Percentiles rank a stretch among this genome's conserved stretches.
phyloP scores from a whole-genome alignment of 1,140 invertebrate genomes.

The Galleria mellonella region DNA sequence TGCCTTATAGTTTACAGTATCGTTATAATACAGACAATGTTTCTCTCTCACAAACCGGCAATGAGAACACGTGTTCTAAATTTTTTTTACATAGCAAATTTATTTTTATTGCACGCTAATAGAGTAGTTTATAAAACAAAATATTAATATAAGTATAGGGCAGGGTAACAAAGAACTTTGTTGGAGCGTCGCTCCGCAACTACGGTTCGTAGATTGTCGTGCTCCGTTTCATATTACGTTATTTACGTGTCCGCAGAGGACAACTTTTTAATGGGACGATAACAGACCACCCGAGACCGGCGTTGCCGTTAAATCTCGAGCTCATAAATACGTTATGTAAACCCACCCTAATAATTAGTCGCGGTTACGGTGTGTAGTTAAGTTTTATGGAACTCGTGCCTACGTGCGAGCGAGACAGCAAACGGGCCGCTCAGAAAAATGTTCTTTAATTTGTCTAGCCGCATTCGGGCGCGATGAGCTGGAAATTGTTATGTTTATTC shows the following conservation, averaged over 20 bases:
- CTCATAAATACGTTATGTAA: conserved; percentile 73
- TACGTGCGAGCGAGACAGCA: neutral
- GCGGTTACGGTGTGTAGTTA: conserved; percentile 67
- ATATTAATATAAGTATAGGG: too few relatives aligned
- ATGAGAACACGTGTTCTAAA: too few relatives aligned
- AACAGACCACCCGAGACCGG: conserved; percentile 65
- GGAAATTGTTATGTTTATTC: conserved; percentile 68
- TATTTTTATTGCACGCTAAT: too few relatives aligned
- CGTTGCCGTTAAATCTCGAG: conserved; percentile 61
- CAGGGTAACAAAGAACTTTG: neutral
- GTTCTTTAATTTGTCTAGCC: conserved; percentile 65
- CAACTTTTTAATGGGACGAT: conserved; percentile 70
- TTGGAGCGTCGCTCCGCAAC: too few relatives aligned
- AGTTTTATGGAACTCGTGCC: conserved; percentile 47
- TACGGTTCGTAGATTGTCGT: conserved; percentile 10
- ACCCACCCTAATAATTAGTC: conserved; percentile 72
- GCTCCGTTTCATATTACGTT: conserved; percentile 42
- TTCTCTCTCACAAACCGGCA: too few relatives aligned
- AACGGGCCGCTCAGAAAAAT: conserved; percentile 54
- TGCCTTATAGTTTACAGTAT: too few relatives aligned
- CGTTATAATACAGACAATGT: too few relatives aligned
- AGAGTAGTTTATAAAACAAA: neutral
- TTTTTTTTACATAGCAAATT: too few relatives aligned
- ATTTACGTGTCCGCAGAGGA: conserved; percentile 61
- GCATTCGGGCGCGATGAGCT: conserved; percentile 51